Conservation (phyloP, 2,888 invertebrate species). For the Trichogramma evanescens region DNA sequence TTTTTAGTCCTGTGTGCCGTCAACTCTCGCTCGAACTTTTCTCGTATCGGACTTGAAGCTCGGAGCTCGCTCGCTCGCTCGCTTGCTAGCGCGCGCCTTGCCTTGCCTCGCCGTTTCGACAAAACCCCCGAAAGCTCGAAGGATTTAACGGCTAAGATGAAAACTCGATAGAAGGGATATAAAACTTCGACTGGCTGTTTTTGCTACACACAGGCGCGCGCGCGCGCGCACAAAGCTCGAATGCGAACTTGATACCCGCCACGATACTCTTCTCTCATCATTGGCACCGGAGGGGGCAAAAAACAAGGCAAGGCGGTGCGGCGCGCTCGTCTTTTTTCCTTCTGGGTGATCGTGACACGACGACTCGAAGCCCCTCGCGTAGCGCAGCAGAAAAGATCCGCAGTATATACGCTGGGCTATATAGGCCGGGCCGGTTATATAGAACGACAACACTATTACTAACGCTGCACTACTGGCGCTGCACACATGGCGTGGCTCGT, state of each 20-base stretch:
- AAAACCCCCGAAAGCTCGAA: slow-evolving; percentile 15
- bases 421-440: too few relatives aligned
- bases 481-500: too few relatives aligned
- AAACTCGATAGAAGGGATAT: not conserved
- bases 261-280: not conserved
- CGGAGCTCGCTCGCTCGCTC: not conserved
- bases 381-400: too few relatives aligned
- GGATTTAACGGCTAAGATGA: slow-evolving; percentile 19
- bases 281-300: too few relatives aligned
- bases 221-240: slow-evolving; percentile 10
- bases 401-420: too few relatives aligned
- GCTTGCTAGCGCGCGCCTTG: not conserved
- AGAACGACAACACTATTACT: too few relatives aligned
- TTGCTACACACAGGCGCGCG: not conserved
- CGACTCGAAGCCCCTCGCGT: not conserved
- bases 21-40: slow-evolving; percentile 21
- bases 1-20: slow-evolving; percentile 1
- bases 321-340: not conserved
- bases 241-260: slow-evolving; percentile 7
- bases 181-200: slow-evolving; percentile 11
- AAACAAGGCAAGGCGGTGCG: too few relatives aligned
- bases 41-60: slow-evolving; percentile 23
- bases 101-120: slow-evolving; percentile 9
- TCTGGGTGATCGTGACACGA: not conserved
- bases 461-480: too few relatives aligned